Conservation (phyloP, 2,113 vertebrate genomes). For the Coracopsis vasa region DNA sequence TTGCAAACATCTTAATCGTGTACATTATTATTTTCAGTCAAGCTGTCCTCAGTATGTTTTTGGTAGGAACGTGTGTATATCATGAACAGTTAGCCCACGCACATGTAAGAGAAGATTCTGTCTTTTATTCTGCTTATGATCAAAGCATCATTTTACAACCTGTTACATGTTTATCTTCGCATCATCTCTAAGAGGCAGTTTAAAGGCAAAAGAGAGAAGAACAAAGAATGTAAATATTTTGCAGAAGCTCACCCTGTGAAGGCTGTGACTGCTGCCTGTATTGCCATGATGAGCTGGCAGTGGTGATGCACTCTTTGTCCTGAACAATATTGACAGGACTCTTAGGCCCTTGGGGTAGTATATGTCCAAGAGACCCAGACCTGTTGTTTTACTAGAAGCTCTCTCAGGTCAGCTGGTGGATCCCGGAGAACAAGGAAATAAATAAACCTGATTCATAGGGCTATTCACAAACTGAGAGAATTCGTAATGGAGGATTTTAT, state of each 20-base stretch:
- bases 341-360: accelerated
- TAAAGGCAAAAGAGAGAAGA: conserved; percentile 6
- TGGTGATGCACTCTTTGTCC: background rate
- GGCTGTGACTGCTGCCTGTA: background rate
- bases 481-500: background rate
- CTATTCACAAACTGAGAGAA: background rate
- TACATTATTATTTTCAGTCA: background rate
- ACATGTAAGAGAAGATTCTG: background rate
- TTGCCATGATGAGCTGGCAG: background rate
- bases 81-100: background rate
- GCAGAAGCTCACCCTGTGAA: background rate
- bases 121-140: background rate
- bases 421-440: background rate
- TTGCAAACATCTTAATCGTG: background rate
- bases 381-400: background rate
- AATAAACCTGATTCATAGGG: background rate
- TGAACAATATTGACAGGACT: background rate
- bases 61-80: background rate
- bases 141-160: background rate
- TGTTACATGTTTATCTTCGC: background rate
- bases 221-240: background rate
- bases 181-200: background rate
- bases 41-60: background rate
- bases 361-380: background rate
- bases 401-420: background rate